Evolutionary conservation across 2,797 vertebrate genomes (phyloP), one percentile per base, ranked within the genome.

Genomic region (Meriones psammophilus): DNA sequence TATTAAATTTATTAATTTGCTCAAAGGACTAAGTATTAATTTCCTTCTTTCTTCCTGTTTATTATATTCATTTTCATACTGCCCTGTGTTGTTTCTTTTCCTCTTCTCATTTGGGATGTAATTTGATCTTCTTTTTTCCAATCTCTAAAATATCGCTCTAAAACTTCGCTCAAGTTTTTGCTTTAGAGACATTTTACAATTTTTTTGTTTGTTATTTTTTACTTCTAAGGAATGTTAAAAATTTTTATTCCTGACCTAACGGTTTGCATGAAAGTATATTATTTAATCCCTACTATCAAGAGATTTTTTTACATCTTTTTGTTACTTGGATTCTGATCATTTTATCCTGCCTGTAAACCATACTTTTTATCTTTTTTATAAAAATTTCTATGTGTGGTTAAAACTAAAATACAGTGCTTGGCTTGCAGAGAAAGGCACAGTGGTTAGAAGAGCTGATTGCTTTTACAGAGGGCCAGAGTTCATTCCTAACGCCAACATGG

Each of bases 261-360:
- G 15, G 6, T 50, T 58, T 58, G 36, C n/a, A n/a, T 92, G 42
- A 28, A 86, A 54, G 10, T 79, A 13, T 66, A 30, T n/a, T 83
- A 12, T 79, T 94, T 92, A 33, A 26, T 87, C 68, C 50, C 14
- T 78, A 71, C 15, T 86, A 83, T 46, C 26, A 60, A 68, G 14
- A 13, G 1, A 50, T 79, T 94, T 94, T 64, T 64, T 13, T 2
- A 73, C 4, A 86, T 78, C 22, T 89, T 81, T 77, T 73, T 94
- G 26, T 79, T 93, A 92, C 79, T 8, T 85, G 24, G 13, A 73
- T 80, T 81, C 33, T 64, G n/a, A 58, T 46, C 69, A 81, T 79
- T 89, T 96, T 81, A 36, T 69, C 86, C 14, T 89, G 15, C 2
- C 62, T 81, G 68, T 68, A 73, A 97, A 95, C 54, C 28, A 68